Evolutionary conservation across 2,888 invertebrate species (phyloP).

Genomic region (Pantelozetes paolii): DNA sequence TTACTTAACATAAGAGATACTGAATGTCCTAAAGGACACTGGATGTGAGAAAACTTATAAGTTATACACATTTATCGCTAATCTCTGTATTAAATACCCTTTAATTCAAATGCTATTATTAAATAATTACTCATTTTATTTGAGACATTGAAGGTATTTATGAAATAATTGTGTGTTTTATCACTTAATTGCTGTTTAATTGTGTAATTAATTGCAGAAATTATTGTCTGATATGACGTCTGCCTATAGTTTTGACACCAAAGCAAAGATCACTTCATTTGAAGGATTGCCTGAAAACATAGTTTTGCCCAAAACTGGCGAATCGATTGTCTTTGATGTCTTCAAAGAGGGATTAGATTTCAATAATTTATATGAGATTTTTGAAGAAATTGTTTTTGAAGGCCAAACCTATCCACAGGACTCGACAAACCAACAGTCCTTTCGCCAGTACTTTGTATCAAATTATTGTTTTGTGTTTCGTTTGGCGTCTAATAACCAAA

Average conservation of each 20-base stretch:
- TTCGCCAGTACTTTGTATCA: constrained; percentile 43
- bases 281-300: constrained; percentile 39
- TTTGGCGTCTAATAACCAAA: background rate
- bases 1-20: no score
- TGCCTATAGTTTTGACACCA: background rate
- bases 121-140: background rate
- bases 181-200: background rate
- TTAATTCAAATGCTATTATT: background rate
- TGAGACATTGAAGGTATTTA: background rate
- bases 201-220: background rate
- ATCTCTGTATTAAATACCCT: no score
- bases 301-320: constrained; percentile 37
- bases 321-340: constrained; percentile 39
- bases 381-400: constrained; percentile 42
- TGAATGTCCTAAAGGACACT: no score
- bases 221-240: background rate
- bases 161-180: background rate
- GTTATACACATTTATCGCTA: no score
- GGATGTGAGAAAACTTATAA: no score
- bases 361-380: constrained; percentile 40
- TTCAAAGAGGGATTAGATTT: constrained; percentile 39
- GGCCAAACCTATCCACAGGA: constrained; percentile 46
- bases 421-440: constrained; percentile 36
- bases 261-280: background rate
- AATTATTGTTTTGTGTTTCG: constrained; percentile 43